phyloP scores from a whole-genome alignment of 2,797 vertebrate genomes.

The Clangula hyemalis region DNA sequence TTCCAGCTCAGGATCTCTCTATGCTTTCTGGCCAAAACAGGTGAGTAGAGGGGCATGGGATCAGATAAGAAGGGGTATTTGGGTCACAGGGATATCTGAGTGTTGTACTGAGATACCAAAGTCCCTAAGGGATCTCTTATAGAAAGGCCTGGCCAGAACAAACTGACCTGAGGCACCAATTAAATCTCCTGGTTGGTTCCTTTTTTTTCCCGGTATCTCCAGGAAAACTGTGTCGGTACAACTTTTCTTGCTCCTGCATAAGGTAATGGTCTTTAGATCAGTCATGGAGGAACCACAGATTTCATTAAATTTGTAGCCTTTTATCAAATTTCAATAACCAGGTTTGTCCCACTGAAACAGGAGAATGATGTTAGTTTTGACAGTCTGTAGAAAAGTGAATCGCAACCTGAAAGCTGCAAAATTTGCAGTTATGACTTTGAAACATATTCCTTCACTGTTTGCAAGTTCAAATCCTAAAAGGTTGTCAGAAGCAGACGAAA shows the following conservation, averaged over 20 bases:
- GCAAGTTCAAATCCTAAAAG: constrained; percentile 29
- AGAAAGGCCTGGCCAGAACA: background rate
- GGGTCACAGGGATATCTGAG: background rate
- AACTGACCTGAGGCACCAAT: background rate
- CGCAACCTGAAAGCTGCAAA: background rate
- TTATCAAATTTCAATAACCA: background rate
- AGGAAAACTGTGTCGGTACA: background rate
- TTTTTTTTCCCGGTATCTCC: background rate
- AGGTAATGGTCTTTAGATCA: background rate
- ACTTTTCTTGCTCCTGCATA: background rate
- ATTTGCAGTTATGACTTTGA: background rate
- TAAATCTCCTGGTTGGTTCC: background rate
- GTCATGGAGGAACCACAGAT: background rate
- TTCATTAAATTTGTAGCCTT: background rate
- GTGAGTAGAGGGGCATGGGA: background rate
- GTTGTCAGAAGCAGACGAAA: background rate
- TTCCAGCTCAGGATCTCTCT: background rate
- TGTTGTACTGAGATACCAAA: background rate
- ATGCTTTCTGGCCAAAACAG: background rate
- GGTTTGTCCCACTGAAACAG: background rate
- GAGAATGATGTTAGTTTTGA: background rate
- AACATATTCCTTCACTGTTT: background rate
- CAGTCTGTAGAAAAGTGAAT: background rate
- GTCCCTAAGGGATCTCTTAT: background rate
- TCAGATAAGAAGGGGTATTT: background rate